Conservation (phyloP, 2,888 invertebrate species). For the Cyaniris semiargus region DNA sequence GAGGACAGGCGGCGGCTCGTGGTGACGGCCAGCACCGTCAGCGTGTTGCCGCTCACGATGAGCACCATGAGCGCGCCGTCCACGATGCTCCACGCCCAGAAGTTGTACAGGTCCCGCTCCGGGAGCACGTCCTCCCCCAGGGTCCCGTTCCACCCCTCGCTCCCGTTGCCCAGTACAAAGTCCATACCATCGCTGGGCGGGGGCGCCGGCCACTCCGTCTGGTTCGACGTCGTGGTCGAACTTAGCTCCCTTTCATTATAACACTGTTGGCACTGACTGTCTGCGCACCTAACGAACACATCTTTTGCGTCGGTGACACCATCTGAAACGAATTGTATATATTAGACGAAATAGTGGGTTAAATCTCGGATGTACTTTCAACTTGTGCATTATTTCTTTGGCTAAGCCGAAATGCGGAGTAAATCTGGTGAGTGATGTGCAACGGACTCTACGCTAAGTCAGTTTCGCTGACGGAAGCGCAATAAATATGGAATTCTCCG, state of each 20-base stretch:
- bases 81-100: conserved; percentile 83
- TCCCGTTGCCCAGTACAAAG: conserved; percentile 68
- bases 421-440: background rate
- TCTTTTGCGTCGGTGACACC: conserved; percentile 38
- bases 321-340: conserved; percentile 15
- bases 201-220: conserved; percentile 69
- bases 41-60: conserved; percentile 86
- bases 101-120: conserved; percentile 63
- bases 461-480: background rate
- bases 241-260: conserved; percentile 60
- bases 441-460: background rate
- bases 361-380: background rate
- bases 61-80: conserved; percentile 84
- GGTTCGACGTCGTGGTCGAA: conserved; percentile 72
- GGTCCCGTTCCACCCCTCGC: conserved; percentile 64
- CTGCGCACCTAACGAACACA: conserved; percentile 49
- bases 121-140: conserved; percentile 49
- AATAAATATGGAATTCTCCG: conserved; percentile 37
- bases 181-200: conserved; percentile 78
- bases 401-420: background rate
- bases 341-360: background rate
- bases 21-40: conserved; percentile 87
- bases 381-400: background rate
- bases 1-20: conserved; percentile 85
- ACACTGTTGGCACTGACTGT: conserved; percentile 50